phyloP scores from a whole-genome alignment of 1,140 invertebrate species.

The Ceratoteleas bidentatus region DNA sequence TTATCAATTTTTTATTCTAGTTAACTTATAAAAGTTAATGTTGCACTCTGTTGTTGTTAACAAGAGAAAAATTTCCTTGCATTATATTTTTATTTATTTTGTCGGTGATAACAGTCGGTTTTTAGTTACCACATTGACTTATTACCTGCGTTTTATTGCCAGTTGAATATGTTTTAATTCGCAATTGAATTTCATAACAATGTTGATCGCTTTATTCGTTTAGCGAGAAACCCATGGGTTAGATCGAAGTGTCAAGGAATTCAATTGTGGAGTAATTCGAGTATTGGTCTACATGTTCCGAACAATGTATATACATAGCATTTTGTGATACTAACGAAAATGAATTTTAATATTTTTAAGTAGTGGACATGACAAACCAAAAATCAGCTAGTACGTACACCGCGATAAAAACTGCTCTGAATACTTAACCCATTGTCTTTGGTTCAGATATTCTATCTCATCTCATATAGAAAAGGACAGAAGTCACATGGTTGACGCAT shows the following conservation, averaged over 20 bases:
- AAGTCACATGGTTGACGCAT: too few relatives aligned
- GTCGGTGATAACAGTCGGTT: neutral
- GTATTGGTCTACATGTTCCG: conserved; percentile 47
- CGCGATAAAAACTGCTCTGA: conserved; percentile 27
- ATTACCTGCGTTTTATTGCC: conserved; percentile 11
- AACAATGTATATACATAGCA: conserved; percentile 55
- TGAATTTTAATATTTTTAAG: conserved; percentile 61
- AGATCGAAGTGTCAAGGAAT: conserved; percentile 26
- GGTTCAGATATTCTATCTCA: too few relatives aligned
- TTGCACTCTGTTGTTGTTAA: too few relatives aligned
- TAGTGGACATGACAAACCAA: conserved; percentile 55
- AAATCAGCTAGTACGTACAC: conserved; percentile 53
- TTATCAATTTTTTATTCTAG: too few relatives aligned
- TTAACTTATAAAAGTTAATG: too few relatives aligned
- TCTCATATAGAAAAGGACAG: too few relatives aligned
- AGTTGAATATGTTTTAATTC: conserved; percentile 5
- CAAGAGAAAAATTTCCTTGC: too few relatives aligned
- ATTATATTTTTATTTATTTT: neutral
- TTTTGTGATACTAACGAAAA: conserved; percentile 62
- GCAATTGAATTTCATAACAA: conserved; percentile 24
- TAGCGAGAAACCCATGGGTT: neutral
- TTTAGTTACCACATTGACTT: conserved; percentile 10
- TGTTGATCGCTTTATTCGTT: conserved; percentile 8
- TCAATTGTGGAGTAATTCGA: conserved; percentile 34
- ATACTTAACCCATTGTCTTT: conserved; percentile 1